Evolutionary conservation across 2,888 invertebrate genomes (phyloP).

Genomic region (Kryphioiulus occultus): DNA sequence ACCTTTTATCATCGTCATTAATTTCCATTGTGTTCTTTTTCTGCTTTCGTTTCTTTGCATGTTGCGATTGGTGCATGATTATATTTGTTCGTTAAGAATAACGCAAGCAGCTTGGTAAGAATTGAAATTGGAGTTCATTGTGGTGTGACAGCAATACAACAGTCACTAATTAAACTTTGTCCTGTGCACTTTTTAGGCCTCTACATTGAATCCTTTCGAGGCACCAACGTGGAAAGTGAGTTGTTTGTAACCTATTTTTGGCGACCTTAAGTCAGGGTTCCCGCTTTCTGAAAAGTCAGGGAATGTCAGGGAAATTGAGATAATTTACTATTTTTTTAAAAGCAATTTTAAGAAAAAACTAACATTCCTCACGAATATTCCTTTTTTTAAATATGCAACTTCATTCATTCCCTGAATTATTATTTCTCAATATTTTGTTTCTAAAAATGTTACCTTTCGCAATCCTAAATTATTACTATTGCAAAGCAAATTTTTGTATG

Average conservation of each 20-base stretch:
- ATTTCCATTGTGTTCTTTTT: constrained; percentile 42
- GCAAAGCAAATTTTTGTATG: too few species aligned
- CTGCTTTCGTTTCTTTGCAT: constrained; percentile 44
- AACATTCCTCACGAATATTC: too few species aligned
- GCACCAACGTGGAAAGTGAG: constrained; percentile 25
- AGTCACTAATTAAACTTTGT: neutral
- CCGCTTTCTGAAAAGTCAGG: too few species aligned
- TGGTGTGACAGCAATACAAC: neutral
- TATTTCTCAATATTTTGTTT: too few species aligned
- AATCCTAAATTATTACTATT: too few species aligned
- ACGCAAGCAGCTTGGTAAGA: constrained; percentile 28
- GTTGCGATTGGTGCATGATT: constrained; percentile 44
- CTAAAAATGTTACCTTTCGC: too few species aligned
- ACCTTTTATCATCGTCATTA: neutral
- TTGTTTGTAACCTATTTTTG: neutral
- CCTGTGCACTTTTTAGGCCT: constrained; percentile 27
- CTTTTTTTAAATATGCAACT: too few species aligned
- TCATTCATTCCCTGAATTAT: too few species aligned
- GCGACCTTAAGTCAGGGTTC: too few species aligned
- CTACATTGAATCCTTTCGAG: constrained; percentile 47
- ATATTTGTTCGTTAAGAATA: constrained; percentile 46
- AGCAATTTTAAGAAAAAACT: too few species aligned
- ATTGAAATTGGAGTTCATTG: neutral
- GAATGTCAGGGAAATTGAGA: too few species aligned
- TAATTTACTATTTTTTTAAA: too few species aligned